A percentile compares a stretch with the other conserved stretches of the same genome.
Conservation (phyloP, 2,888 invertebrate species). For the Byasa hedistus region DNA sequence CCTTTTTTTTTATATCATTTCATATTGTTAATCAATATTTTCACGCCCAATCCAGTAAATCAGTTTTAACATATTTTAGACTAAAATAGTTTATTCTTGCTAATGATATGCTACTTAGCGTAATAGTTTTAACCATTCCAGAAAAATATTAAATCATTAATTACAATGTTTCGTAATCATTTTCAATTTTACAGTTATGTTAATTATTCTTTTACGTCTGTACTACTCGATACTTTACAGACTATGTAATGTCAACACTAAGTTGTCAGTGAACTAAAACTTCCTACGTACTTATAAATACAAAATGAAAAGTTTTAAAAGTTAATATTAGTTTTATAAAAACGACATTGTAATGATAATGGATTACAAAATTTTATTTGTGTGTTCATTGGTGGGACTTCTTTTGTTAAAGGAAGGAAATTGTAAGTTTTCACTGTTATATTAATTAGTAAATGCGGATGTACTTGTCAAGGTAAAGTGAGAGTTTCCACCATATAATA, state of each 20-base stretch:
- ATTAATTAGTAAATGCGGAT: constrained; percentile 42
- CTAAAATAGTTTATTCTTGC: too few species aligned
- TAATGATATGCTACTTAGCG: too few species aligned
- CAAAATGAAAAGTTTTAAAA: constrained; percentile 50
- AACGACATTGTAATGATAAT: constrained; percentile 43
- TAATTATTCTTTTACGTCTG: not conserved
- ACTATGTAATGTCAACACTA: not conserved
- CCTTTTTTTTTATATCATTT: too few species aligned
- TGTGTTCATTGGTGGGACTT: constrained; percentile 44
- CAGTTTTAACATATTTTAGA: too few species aligned
- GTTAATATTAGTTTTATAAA: constrained; percentile 33
- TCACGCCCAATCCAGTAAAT: too few species aligned
- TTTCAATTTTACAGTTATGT: not conserved
- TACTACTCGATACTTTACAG: not conserved
- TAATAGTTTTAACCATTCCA: too few species aligned
- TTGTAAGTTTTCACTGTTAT: constrained; percentile 57
- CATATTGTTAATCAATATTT: too few species aligned
- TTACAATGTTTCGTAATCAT: not conserved
- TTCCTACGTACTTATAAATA: constrained; percentile 23
- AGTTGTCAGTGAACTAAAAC: constrained; percentile 7
- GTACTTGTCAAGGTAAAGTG: constrained; percentile 71
- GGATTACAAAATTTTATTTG: constrained; percentile 45
- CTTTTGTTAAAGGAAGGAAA: constrained; percentile 50
- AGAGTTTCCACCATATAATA: constrained; percentile 48
- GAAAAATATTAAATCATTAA: too few species aligned